Evolutionary conservation across 2,113 vertebrate species (phyloP).

Genomic region (Ictalurus furcatus): DNA sequence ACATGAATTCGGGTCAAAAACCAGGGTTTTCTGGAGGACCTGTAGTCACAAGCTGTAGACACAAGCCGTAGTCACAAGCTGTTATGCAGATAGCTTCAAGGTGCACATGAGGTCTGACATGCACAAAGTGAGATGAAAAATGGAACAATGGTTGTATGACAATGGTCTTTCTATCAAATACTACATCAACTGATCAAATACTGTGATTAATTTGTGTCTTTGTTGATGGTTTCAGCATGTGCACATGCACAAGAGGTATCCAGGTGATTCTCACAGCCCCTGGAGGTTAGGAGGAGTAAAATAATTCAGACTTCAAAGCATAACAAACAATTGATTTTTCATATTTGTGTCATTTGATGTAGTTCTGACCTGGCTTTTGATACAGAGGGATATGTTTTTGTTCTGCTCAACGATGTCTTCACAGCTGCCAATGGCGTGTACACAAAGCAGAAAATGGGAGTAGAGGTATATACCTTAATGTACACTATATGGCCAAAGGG

Average conservation of each 20-base stretch:
- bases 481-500: too few relatives aligned
- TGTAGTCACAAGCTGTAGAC: not conserved
- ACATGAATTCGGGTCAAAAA: too few relatives aligned
- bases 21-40: too few relatives aligned
- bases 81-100: not conserved
- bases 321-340: not conserved
- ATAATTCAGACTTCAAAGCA: not conserved
- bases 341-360: slow-evolving; percentile 14
- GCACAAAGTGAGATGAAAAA: not conserved
- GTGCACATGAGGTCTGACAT: not conserved
- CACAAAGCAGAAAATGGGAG: slow-evolving; percentile 86
- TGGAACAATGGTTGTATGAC: not conserved
- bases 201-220: not conserved
- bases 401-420: slow-evolving; percentile 88
- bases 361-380: slow-evolving; percentile 91
- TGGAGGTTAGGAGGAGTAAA: not conserved
- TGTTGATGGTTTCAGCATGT: not conserved
- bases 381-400: slow-evolving; percentile 80
- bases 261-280: not conserved
- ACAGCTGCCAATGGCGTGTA: slow-evolving; percentile 88
- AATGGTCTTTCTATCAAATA: not conserved
- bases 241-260: not conserved
- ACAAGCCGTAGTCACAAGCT: too few relatives aligned
- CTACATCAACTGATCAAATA: not conserved
- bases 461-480: slow-evolving; percentile 73